These are phyloP conservation scores for Pseudomyrmex gracilis DNA, from an alignment of 1,140 invertebrate genomes.

Conservation along the genomic window DNA sequence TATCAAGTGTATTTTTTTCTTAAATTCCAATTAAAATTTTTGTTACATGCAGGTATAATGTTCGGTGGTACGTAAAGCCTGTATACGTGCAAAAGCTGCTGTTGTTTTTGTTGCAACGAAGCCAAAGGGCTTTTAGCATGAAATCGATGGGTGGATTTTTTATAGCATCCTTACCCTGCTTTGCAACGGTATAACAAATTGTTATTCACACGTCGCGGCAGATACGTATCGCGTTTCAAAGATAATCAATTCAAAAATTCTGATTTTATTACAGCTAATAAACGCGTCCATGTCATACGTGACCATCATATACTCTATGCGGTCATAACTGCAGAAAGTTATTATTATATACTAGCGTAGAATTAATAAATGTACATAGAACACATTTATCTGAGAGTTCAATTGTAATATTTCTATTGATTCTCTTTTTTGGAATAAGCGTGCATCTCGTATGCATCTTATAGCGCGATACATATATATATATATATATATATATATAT, in stretches of 20 bases:
- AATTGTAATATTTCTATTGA: too few species aligned
- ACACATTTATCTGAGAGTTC: too few species aligned
- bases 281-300: background rate
- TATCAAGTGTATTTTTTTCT: background rate
- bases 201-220: background rate
- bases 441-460: too few species aligned
- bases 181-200: background rate
- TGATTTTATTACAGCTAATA: background rate
- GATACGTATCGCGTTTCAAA: background rate
- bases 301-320: background rate
- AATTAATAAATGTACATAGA: too few species aligned
- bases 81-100: background rate
- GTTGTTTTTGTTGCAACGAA: background rate
- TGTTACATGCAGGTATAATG: background rate
- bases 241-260: background rate
- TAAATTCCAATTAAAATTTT: too few species aligned
- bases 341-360: too few species aligned
- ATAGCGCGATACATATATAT: too few species aligned
- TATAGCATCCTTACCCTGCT: background rate
- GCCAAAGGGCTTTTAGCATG: background rate
- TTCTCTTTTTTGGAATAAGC: too few species aligned
- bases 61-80: background rate
- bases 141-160: background rate
- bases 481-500: too few species aligned
- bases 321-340: too few species aligned